Evolutionary conservation across 2,888 invertebrate species (phyloP).

Genomic region (Physocephala rufipes): DNA sequence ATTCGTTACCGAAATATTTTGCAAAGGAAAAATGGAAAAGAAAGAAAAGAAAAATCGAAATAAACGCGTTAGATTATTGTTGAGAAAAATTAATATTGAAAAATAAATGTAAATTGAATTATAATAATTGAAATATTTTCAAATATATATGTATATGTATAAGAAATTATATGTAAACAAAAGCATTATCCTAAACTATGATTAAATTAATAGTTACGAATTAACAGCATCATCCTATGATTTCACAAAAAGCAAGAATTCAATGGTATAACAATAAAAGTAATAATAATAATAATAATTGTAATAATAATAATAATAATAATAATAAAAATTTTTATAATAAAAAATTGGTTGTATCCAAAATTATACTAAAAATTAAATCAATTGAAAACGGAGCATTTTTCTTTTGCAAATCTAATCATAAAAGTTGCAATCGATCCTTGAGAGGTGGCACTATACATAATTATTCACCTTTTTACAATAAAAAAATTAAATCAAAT

Average conservation of each 20-base stretch:
- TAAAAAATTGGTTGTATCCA: background rate
- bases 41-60: slow-evolving; percentile 66
- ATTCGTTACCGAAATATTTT: slow-evolving; percentile 58
- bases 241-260: slow-evolving; percentile 21
- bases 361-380: background rate
- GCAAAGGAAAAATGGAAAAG: slow-evolving; percentile 53
- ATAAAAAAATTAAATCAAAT: background rate
- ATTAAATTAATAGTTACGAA: slow-evolving; percentile 41
- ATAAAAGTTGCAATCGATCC: slow-evolving; percentile 59
- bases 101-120: slow-evolving; percentile 26
- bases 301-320: slow-evolving; percentile 37
- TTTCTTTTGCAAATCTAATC: background rate
- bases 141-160: slow-evolving; percentile 31
- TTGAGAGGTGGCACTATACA: slow-evolving; percentile 42
- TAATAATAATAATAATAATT: slow-evolving; percentile 34
- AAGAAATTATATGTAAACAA: slow-evolving; percentile 38
- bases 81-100: slow-evolving; percentile 53
- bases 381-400: background rate
- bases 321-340: slow-evolving; percentile 36
- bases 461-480: background rate
- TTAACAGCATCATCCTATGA: slow-evolving; percentile 33
- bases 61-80: slow-evolving; percentile 66
- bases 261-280: slow-evolving; percentile 24
- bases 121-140: slow-evolving; percentile 12
- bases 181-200: slow-evolving; percentile 16